Percentiles rank a stretch among this genome's conserved stretches.
Conservation (phyloP, 2,113 vertebrate genomes). For the Sphaerodactylus townsendi region DNA sequence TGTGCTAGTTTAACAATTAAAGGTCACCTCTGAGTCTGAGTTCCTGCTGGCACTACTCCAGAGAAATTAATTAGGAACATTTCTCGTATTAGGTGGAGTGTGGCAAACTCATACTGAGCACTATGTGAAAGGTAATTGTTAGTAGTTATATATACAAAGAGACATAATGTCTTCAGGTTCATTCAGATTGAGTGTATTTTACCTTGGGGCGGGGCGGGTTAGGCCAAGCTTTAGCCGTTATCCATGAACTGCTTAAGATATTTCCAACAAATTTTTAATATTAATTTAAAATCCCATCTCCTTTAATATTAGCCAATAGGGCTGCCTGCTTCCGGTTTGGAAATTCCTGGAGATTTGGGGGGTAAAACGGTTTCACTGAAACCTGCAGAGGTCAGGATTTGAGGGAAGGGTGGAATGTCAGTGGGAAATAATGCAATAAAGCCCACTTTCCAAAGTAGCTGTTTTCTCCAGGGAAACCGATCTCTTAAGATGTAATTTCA, state of each 20-base stretch:
- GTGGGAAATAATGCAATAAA: too few relatives aligned
- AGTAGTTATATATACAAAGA: not conserved
- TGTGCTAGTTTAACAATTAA: not conserved
- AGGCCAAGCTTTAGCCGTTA: not conserved
- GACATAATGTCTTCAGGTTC: not conserved
- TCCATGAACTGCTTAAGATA: not conserved
- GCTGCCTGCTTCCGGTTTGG: too few relatives aligned
- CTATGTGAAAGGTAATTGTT: conserved; percentile 27
- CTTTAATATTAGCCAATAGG: too few relatives aligned
- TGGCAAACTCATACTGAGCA: conserved; percentile 12
- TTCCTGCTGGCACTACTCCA: not conserved
- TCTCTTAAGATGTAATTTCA: too few relatives aligned
- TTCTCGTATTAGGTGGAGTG: conserved; percentile 6
- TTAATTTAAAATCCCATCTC: not conserved
- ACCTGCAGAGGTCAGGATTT: too few relatives aligned
- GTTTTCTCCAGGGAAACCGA: too few relatives aligned
- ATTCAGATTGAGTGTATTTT: not conserved
- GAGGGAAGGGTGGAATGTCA: too few relatives aligned
- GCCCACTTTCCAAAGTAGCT: too few relatives aligned
- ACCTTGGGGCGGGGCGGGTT: not conserved
- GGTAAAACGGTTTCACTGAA: too few relatives aligned
- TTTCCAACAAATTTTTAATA: not conserved
- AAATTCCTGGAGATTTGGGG: not conserved
- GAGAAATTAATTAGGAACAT: not conserved
- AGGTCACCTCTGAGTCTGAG: not conserved